Evolutionary conservation across 2,113 vertebrate genomes (phyloP), one percentile per base, ranked within the genome.

Genomic region (Scomber scombrus): DNA sequence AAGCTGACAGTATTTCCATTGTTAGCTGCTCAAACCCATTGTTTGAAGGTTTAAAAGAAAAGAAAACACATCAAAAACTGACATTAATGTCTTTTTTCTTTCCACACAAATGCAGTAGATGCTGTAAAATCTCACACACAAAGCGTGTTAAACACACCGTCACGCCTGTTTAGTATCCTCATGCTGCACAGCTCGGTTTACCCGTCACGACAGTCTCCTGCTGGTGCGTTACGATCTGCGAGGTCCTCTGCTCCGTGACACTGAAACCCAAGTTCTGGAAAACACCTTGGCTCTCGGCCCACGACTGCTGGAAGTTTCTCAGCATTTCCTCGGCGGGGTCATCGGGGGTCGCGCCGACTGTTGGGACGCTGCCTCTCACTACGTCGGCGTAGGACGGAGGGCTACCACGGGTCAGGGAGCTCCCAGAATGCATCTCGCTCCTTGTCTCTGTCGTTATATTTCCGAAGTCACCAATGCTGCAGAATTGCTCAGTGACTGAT

Each of bases 301-400:
- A 97, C 0, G 96, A 95, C 84, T 97, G 93, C 79, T 97, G 96
- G 86, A 97, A 96, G 92, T 91, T 96, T 71, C 93, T 94, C 52
- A 96, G 88, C 82, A 97, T 89, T 4, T 95, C 94, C 78, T 95
- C 92, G 0, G 96, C 90, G 11, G 96, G 95, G 71, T 94, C 93
- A 15, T 94, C 92, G 0, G 89, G 76, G 18, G 96, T 90, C 60
- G 96, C 91, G 18, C 91, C 93, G 3, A 96, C 86, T 2, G 82
- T 86, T 0, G 80, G 84, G 11, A 96, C 95, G 1, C 90, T 92
- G 16, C 97, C 97, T 46, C 94, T 92, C 31, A 98, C 95, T 29
- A 98, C 97, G 54, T 97, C 97, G 26, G 97, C 97, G 8, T 98
- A 98, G 29, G 96, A 97, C 0, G 97, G 97, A 11, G 97, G 97